Conservation (phyloP, 2,113 vertebrate species). For the Camelus bactrianus region DNA sequence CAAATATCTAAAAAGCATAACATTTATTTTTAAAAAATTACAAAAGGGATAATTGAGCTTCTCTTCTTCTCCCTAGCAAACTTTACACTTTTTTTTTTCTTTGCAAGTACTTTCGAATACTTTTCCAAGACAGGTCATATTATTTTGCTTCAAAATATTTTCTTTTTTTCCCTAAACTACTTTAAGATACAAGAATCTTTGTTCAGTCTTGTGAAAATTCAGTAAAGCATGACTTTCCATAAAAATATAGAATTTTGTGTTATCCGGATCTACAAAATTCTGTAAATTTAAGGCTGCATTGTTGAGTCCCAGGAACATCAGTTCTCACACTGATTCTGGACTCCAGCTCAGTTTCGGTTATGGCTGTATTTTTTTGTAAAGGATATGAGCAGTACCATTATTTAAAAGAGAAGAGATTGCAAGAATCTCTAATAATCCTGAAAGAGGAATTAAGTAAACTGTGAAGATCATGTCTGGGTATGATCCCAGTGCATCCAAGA, state of each 20-base stretch:
- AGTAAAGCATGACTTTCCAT: not conserved
- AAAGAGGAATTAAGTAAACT: not conserved
- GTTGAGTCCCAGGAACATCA: not conserved
- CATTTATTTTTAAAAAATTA: not conserved
- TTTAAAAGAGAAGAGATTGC: not conserved
- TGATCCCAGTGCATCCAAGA: not conserved
- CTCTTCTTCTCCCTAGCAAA: not conserved
- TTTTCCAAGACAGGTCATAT: not conserved
- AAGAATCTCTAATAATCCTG: not conserved
- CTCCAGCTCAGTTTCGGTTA: not conserved
- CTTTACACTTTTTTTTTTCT: not conserved
- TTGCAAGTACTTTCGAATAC: not conserved
- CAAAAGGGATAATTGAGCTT: not conserved
- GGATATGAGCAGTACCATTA: not conserved
- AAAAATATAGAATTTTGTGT: not conserved
- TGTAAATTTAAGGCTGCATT: not conserved
- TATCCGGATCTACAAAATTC: not conserved
- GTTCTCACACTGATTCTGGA: not conserved
- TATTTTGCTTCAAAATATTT: constrained; percentile 6
- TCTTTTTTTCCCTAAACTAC: not conserved
- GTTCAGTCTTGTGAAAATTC: not conserved
- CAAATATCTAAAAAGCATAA: not conserved
- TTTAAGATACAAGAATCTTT: not conserved
- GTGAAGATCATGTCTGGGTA: not conserved
- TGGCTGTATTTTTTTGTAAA: not conserved